phyloP scores from a whole-genome alignment of 1,140 invertebrate species.

The Trichonephila inaurata region DNA sequence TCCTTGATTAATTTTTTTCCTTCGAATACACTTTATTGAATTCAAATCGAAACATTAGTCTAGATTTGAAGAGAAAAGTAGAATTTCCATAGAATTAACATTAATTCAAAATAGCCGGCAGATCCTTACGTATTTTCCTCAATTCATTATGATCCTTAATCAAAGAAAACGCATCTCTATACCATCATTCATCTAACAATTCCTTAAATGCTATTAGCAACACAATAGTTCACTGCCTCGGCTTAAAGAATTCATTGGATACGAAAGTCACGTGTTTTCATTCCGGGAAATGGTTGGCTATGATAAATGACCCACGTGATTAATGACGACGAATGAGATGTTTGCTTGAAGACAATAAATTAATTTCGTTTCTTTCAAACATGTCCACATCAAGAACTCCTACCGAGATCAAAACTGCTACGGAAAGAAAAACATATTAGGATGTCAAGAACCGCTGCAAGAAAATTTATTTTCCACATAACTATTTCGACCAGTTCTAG shows the following conservation, averaged over 20 bases:
- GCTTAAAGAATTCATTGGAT: slow-evolving; percentile 11
- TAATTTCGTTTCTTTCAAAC: slow-evolving; percentile 47
- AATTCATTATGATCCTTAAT: too few relatives aligned
- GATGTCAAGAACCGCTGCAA: not conserved
- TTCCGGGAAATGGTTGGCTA: not conserved
- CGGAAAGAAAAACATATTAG: not conserved
- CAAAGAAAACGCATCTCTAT: too few relatives aligned
- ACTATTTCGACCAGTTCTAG: not conserved
- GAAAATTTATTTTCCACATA: not conserved
- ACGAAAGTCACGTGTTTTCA: slow-evolving; percentile 22
- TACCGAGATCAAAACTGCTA: not conserved
- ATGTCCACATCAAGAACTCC: slow-evolving; percentile 7
- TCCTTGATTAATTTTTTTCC: too few relatives aligned
- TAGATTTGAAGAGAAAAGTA: too few relatives aligned
- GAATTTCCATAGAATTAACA: too few relatives aligned
- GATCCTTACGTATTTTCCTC: too few relatives aligned
- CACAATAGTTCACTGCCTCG: not conserved
- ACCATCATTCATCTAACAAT: too few relatives aligned
- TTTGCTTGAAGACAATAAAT: slow-evolving; percentile 54
- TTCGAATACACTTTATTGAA: too few relatives aligned
- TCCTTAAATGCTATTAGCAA: not conserved
- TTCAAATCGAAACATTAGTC: too few relatives aligned
- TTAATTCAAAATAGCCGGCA: too few relatives aligned
- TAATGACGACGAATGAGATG: slow-evolving; percentile 37
- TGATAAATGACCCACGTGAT: slow-evolving; percentile 53